Base-by-base conservation (phyloP, 2,113 vertebrate genomes). In the Pungitius pungitius region DNA sequence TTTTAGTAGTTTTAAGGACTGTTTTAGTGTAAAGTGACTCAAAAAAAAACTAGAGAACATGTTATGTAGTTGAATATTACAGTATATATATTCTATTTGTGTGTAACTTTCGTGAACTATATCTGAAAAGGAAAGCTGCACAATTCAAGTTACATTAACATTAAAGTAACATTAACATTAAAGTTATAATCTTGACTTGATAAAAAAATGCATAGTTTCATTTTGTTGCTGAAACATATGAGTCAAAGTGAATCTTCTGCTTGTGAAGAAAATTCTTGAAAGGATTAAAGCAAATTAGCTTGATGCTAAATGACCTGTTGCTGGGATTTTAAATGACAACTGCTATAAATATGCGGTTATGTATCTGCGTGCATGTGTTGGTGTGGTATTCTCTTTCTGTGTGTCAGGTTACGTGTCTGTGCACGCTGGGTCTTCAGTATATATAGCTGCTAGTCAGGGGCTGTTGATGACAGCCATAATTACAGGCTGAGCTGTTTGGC, bases 401-500 rank as follows among this genome's bases (percentile, higher is more conserved):
- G 27, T 40, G 39, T 39, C 14, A 9, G 26, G 2, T 20, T 27
- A 30, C 56, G 22, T 58, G 68, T 66, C 58, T 67, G 64, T 52
- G 52, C 12, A 18, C 0, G 4, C 79, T 78, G 61, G 60, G 54
- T 79, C 78, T 79, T 58, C 67, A 68, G 86, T 93, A 94, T 90
- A 93, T 92, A 92, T 92, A 94, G 91, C 89, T n/a, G 72, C 84
- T 87, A 68, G 83, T 87, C 78, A 70, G 87, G 85, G 87, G 90
- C 85, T 90, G 85, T 77, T 88, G 90, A 92, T 93, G 91, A 92
- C 90, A 89, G 90, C 51, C 69, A 70, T 91, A 94, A 94, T 94
- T 93, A 94, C 89, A 93, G 84, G 79, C 85, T 85, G 78, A 86
- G 88, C 69, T 69, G 60, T 68, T 78, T 74, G 85, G 89, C 91